A percentile compares a stretch with the other conserved stretches of the same genome.
Evolutionary conservation across 2,888 invertebrate species (phyloP).

Genomic region (Aricia artaxerxes): DNA sequence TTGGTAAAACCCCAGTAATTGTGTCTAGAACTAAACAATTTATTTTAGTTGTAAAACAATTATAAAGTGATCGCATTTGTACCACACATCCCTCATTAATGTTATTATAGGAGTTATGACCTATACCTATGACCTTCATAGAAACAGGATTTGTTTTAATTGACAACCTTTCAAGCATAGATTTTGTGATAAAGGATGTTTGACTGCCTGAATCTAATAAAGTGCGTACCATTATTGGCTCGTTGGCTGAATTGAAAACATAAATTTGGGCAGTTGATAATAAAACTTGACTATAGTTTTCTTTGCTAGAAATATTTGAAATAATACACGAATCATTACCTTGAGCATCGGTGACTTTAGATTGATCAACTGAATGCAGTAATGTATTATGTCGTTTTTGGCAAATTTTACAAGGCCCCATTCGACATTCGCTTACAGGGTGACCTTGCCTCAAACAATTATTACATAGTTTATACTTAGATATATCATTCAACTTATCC

Average conservation of each 20-base stretch:
- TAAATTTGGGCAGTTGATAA: too few species aligned
- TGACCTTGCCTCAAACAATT: slow-evolving; percentile 41
- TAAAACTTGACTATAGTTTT: too few species aligned
- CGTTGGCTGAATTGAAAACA: too few species aligned
- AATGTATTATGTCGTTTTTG: slow-evolving; percentile 36
- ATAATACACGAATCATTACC: too few species aligned
- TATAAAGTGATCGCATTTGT: background rate
- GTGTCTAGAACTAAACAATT: slow-evolving; percentile 1
- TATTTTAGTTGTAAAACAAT: background rate
- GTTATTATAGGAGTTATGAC: background rate
- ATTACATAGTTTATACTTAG: slow-evolving; percentile 38
- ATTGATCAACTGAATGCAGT: background rate
- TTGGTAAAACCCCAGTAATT: slow-evolving; percentile 16
- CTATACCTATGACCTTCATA: background rate
- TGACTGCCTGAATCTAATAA: too few species aligned
- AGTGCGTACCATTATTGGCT: too few species aligned
- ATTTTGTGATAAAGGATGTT: background rate
- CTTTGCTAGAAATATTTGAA: too few species aligned
- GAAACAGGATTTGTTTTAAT: background rate
- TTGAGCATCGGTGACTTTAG: too few species aligned
- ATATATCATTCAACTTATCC: slow-evolving; percentile 34
- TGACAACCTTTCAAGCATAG: slow-evolving; percentile 1
- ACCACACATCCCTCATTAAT: background rate
- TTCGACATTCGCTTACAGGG: slow-evolving; percentile 34
- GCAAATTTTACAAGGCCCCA: slow-evolving; percentile 37